Evolutionary conservation across 2,888 invertebrate genomes (phyloP).

Genomic region (Patella depressa): DNA sequence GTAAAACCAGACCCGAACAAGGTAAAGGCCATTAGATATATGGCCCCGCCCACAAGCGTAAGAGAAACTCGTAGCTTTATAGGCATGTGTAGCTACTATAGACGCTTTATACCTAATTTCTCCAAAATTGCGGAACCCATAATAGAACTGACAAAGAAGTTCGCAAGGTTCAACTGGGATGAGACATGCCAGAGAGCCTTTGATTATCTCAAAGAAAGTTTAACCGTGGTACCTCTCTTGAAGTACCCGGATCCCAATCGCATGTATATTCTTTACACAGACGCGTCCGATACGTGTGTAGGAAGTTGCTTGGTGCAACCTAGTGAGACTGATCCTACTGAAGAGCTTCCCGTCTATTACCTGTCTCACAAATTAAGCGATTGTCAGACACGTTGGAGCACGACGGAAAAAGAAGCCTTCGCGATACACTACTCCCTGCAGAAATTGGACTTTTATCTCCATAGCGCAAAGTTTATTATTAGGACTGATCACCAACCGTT

Average conservation of each 20-base stretch:
- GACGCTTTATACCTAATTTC: slow-evolving; percentile 37
- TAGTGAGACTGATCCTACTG: background rate
- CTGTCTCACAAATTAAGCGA: slow-evolving; percentile 8
- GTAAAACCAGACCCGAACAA: slow-evolving; percentile 30
- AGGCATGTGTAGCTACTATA: slow-evolving; percentile 39
- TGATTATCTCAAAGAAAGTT: background rate
- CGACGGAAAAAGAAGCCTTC: slow-evolving; percentile 17
- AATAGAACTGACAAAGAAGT: slow-evolving; percentile 25
- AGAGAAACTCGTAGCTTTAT: slow-evolving; percentile 36
- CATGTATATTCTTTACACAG: too few species aligned
- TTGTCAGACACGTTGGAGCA: slow-evolving; percentile 8
- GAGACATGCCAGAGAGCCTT: slow-evolving; percentile 2
- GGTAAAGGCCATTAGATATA: slow-evolving; percentile 25
- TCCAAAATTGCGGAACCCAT: slow-evolving; percentile 34
- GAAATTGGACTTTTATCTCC: slow-evolving; percentile 15
- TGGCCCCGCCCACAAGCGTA: slow-evolving; percentile 29
- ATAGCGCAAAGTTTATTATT: slow-evolving; percentile 7
- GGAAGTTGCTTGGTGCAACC: background rate
- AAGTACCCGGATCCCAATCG: too few species aligned
- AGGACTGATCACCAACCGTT: slow-evolving; percentile 18
- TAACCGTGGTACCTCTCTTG: too few species aligned
- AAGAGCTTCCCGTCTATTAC: slow-evolving; percentile 5
- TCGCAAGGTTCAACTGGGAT: background rate
- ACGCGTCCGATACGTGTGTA: background rate
- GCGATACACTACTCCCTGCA: slow-evolving; percentile 19